These are phyloP conservation scores for Mylabris sibirica DNA, from an alignment of 2,888 invertebrate genomes.

Conservation along the genomic window DNA sequence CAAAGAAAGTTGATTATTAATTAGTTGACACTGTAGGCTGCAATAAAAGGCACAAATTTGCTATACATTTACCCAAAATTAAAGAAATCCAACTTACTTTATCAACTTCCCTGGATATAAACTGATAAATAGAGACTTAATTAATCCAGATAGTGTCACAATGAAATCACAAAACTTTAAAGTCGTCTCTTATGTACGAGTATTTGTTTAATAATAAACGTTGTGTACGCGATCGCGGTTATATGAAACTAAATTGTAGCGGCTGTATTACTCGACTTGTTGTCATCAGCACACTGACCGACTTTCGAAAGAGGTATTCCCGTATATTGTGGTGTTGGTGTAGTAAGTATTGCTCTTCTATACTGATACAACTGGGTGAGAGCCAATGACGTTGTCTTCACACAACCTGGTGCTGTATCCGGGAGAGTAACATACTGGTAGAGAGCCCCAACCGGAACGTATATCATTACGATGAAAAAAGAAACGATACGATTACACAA, in stretches of 20 bases:
- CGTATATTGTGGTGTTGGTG: constrained; percentile 36
- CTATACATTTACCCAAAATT: too few relatives aligned
- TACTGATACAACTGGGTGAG: constrained; percentile 46
- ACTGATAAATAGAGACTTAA: background rate
- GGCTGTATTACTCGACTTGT: constrained; percentile 31
- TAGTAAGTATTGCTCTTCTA: background rate
- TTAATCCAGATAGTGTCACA: background rate
- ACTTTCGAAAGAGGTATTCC: constrained; percentile 55
- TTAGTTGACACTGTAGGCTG: too few relatives aligned
- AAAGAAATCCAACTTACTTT: too few relatives aligned
- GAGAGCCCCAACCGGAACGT: constrained; percentile 28
- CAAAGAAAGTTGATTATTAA: background rate
- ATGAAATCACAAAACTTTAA: background rate
- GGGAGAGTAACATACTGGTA: constrained; percentile 40
- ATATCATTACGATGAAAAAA: background rate
- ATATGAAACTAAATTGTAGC: constrained; percentile 32
- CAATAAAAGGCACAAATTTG: too few relatives aligned
- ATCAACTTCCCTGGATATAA: too few relatives aligned
- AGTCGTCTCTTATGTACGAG: background rate
- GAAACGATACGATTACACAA: background rate
- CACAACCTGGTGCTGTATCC: constrained; percentile 48
- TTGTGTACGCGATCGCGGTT: constrained; percentile 18
- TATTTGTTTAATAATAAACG: background rate
- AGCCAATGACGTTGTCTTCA: constrained; percentile 52
- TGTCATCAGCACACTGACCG: constrained; percentile 53